These are phyloP conservation scores for Epistrophe eligans DNA, from an alignment of 2,888 invertebrate genomes.

Conservation along the genomic window DNA sequence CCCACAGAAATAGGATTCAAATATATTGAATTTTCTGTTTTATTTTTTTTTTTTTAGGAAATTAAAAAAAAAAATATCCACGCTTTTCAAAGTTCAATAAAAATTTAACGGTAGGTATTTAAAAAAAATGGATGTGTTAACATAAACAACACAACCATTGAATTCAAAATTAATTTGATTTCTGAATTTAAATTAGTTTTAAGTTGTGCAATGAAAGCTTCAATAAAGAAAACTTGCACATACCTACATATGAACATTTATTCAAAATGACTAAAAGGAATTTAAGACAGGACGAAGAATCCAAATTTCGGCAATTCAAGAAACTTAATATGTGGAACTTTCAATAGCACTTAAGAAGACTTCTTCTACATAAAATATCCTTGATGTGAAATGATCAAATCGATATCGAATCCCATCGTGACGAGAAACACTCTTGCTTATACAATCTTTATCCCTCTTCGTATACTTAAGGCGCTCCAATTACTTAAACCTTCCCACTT, in stretches of 20 bases:
- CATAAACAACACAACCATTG: not conserved
- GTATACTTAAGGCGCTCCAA: slow-evolving; percentile 37
- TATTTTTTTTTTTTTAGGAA: too few relatives aligned
- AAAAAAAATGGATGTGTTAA: too few relatives aligned
- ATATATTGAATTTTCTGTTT: too few relatives aligned
- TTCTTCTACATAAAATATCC: slow-evolving; percentile 7
- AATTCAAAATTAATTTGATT: not conserved
- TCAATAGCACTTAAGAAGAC: slow-evolving; percentile 24
- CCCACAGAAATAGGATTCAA: too few relatives aligned
- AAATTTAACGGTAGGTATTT: too few relatives aligned
- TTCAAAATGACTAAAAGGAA: not conserved
- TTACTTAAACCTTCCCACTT: slow-evolving; percentile 46
- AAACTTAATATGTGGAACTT: slow-evolving; percentile 25
- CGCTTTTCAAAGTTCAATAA: too few relatives aligned
- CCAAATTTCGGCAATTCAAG: slow-evolving; percentile 6
- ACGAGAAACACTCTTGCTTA: slow-evolving; percentile 14
- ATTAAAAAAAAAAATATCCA: too few relatives aligned
- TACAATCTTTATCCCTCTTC: slow-evolving; percentile 11
- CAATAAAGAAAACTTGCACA: not conserved
- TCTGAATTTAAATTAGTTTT: not conserved
- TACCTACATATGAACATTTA: not conserved
- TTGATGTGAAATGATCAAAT: slow-evolving; percentile 34
- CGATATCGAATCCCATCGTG: slow-evolving; percentile 37
- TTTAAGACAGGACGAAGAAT: not conserved
- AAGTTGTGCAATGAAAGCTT: not conserved